Evolutionary conservation across 2,797 vertebrate species (phyloP).

Genomic region (Mycteria americana): DNA sequence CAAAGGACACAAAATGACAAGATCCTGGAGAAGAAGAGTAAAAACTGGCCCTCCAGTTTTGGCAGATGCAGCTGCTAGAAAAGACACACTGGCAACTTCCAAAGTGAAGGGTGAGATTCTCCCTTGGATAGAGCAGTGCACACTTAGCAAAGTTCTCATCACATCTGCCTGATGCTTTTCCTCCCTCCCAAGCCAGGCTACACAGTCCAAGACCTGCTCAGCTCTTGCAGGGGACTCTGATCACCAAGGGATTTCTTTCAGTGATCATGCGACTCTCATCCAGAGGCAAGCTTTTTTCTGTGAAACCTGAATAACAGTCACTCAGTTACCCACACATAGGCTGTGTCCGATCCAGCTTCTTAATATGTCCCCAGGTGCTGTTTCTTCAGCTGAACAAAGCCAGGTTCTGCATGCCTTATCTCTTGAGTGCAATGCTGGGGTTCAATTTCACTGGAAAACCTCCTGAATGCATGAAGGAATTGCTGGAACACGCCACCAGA

Average conservation of each 20-base stretch:
- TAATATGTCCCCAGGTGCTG: rapidly evolving
- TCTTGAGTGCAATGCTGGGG: not conserved
- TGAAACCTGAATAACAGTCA: not conserved
- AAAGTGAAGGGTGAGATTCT: not conserved
- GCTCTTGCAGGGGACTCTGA: not conserved
- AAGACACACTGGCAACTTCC: not conserved
- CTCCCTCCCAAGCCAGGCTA: not conserved
- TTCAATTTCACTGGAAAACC: not conserved
- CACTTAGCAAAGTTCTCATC: not conserved
- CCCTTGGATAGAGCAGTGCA: not conserved
- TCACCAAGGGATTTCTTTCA: not conserved
- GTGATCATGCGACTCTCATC: not conserved
- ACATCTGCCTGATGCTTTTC: not conserved
- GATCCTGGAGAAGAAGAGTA: not conserved
- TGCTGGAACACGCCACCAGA: not conserved
- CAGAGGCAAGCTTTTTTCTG: not conserved
- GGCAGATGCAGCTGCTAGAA: not conserved
- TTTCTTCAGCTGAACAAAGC: not conserved
- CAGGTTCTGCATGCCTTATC: not conserved
- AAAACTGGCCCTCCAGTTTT: not conserved
- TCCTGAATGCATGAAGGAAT: not conserved
- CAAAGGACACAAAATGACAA: not conserved
- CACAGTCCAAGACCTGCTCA: not conserved
- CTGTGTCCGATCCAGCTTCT: not conserved
- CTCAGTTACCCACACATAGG: rapidly evolving